Evolutionary conservation across 2,888 invertebrate genomes (phyloP).

Genomic region (Sepioteuthis lessoniana): DNA sequence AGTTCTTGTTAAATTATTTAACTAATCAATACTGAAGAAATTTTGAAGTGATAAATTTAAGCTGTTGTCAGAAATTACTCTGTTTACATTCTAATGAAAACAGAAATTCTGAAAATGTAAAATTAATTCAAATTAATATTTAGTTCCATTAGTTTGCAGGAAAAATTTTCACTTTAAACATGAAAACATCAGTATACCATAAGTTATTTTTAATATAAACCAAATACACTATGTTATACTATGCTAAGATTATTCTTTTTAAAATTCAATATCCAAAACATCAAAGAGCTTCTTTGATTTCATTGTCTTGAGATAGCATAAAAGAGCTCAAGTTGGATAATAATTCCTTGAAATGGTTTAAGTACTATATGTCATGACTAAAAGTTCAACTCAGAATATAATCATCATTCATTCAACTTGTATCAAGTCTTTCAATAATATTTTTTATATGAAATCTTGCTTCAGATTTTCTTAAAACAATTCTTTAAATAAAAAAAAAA

Average conservation of each 20-base stretch:
- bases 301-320: neutral
- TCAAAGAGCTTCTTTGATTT: neutral
- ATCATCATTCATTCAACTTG: neutral
- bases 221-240: neutral
- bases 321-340: neutral
- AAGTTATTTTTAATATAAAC: neutral
- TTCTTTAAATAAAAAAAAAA: neutral
- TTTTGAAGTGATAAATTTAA: neutral
- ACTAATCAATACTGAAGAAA: neutral
- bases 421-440: neutral
- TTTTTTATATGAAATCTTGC: neutral
- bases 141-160: neutral
- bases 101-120: neutral
- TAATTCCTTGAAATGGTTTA: neutral
- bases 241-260: neutral
- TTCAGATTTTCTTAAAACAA: neutral
- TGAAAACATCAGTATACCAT: neutral
- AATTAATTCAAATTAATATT: neutral
- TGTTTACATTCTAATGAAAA: neutral
- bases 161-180: neutral
- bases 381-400: neutral
- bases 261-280: neutral
- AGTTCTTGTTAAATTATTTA: neutral
- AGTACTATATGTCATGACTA: neutral
- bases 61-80: neutral